A percentile compares a stretch with the other conserved stretches of the same genome.
Evolutionary conservation across 2,113 vertebrate species (phyloP).

Genomic region (Synodontis membranacea): DNA sequence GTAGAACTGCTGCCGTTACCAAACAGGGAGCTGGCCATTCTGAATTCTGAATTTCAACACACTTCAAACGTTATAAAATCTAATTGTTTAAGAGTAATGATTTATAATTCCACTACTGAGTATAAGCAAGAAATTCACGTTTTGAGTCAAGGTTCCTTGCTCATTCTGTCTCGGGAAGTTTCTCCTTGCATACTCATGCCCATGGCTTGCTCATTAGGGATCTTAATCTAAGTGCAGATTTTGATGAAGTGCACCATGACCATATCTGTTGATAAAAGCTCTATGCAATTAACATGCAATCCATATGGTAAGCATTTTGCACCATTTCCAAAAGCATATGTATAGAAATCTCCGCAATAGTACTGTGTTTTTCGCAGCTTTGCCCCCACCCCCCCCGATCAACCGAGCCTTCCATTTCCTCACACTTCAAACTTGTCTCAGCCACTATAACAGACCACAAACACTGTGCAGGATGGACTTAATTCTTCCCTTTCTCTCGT

Average conservation of each 20-base stretch:
- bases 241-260: neutral
- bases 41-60: neutral
- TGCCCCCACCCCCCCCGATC: neutral
- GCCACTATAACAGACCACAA: conserved; percentile 38
- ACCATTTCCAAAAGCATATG: neutral
- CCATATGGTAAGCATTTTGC: neutral
- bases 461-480: conserved; percentile 30
- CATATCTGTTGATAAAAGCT: neutral
- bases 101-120: neutral
- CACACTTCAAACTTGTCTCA: conserved; percentile 60
- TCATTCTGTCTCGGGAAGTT: neutral
- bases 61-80: neutral
- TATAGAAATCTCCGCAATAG: neutral
- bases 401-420: conserved; percentile 57
- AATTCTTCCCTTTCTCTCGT: conserved; percentile 31
- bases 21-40: neutral
- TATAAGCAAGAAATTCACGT: neutral
- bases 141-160: neutral
- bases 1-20: neutral
- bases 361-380: neutral
- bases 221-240: neutral
- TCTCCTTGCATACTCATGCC: neutral
- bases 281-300: neutral
- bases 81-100: neutral
- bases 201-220: neutral